Evolutionary conservation across 2,797 vertebrate species (phyloP).

Genomic region (Scomberomorus guttatus): DNA sequence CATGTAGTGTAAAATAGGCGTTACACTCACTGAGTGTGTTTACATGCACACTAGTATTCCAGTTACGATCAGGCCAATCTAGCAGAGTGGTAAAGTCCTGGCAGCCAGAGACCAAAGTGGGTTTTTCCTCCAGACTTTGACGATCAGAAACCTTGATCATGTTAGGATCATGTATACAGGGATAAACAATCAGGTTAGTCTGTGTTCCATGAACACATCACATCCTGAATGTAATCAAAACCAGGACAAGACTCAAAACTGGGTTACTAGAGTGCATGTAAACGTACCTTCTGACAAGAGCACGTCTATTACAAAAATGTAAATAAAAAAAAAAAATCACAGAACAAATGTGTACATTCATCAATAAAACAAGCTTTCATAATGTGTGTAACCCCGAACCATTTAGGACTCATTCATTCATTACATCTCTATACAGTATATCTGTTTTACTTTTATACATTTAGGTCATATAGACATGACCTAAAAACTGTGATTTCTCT

Average conservation of each 20-base stretch:
- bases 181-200: too few relatives aligned
- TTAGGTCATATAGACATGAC: not conserved
- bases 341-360: slow-evolving; percentile 35
- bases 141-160: not conserved
- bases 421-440: not conserved
- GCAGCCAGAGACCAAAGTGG: too few relatives aligned
- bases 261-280: not conserved
- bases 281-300: not conserved
- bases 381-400: not conserved
- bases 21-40: not conserved
- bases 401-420: slow-evolving; percentile 1
- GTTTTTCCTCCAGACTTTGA: too few relatives aligned
- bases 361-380: slow-evolving; percentile 17
- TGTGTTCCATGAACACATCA: too few relatives aligned
- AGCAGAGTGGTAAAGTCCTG: too few relatives aligned
- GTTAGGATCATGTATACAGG: too few relatives aligned
- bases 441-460: not conserved
- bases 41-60: not conserved
- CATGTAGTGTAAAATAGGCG: slow-evolving; percentile 11
- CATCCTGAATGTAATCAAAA: not conserved
- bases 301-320: not conserved
- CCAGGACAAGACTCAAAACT: not conserved
- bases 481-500: not conserved
- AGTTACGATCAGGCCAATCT: not conserved
- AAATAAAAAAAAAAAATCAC: not conserved